Base-by-base conservation (phyloP, 2,113 vertebrate species). In the Haliaeetus leucogaster region DNA sequence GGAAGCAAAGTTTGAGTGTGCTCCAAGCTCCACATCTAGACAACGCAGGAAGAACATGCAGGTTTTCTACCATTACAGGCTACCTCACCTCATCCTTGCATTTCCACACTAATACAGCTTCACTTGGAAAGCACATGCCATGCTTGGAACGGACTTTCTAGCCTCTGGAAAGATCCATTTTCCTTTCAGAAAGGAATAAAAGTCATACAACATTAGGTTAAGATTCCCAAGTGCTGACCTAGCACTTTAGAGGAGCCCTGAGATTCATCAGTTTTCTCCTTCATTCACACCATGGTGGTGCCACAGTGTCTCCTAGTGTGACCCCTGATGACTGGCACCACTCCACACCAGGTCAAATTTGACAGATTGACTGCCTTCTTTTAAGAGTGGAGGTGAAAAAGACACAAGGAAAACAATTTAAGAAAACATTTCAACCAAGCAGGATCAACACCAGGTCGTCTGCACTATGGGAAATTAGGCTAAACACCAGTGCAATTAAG, bases 401-500 rank as follows among this genome's bases (percentile, higher is more conserved):
- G 10, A 48, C 7, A 25, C 38, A 82, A 76, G 25, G 34, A 82
- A 85, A n/a, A 85, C 11, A 61, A 13, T 56, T 43, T 22, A 56
- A 47, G 20, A 43, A 91, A 91, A 71, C 22, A 48, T 25, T 91
- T 79, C 2, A 1, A 72, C 78, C 34, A 72, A 96, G 85, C 11
- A 43, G 13, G 32, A 81, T 50, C 29, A 74, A 76, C 56, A 82
- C 11, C n/a, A 80, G 43, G 36, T 58, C 65, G 71, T 70, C 34
- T 79, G 27, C 32, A 59, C 73, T 70, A 48, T n/a, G 48, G 65
- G 53, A 90, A 89, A 94, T 89, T 72, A 65, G 22, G 66, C 58
- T 93, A 72, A 95, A 77, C 50, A 91, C 77, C 36, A 89, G 19
- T 42, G 21, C 82, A 88, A 85, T 91, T 94, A 95, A 91, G 45